Evolutionary conservation across 2,113 vertebrate genomes (phyloP), one percentile per base, ranked within the genome.

Genomic region (Okapia johnstoni): DNA sequence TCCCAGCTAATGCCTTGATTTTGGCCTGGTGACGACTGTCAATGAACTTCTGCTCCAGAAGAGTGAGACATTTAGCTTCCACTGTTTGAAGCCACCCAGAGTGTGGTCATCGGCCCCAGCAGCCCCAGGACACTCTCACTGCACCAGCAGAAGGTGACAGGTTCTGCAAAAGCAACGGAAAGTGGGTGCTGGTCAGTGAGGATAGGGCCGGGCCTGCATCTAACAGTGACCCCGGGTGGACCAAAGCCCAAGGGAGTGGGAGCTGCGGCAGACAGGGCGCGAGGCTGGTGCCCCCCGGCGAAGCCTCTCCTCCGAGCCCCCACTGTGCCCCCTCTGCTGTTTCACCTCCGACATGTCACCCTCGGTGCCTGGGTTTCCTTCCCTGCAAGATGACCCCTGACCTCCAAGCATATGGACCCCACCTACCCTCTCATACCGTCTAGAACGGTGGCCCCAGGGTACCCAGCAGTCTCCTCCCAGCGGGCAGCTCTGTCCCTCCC

Each of bases 401-500:
- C 15, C 25, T 26, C 55, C 3, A 58, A 3, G 55, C 16, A 2
- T 2, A 0, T 5, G 23, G 15, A 25, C 15, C n/a, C 7, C 5
- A 12, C 40, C 60, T 46, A 61, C 36, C 16, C 23, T 5, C n/a
- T 30, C 25, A 3, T 23, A 1, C 16, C 1, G 0, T 7, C 11
- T 5, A 14, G 16, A 28, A 13, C 7, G 0, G 40, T 28, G 58
- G 30, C 33, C 23, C 8, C n/a, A 11, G 15, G 17, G 7, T 15
- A 0, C 61, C n/a, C 1, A 9, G 50, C 5, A 4, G 1, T 1
- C 21, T 63, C 21, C 52, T 76, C 52, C 28, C 26, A 6, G 25
- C 0, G 2, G 54, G 54, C 7, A 25, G n/a, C 19, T n/a, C 25
- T 0, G 58, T 17, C 13, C 2, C 21, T 33, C 28, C 66, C 8